These are phyloP conservation scores for Euglossa dilemma DNA, from an alignment of 1,140 invertebrate genomes.

Conservation along the genomic window DNA sequence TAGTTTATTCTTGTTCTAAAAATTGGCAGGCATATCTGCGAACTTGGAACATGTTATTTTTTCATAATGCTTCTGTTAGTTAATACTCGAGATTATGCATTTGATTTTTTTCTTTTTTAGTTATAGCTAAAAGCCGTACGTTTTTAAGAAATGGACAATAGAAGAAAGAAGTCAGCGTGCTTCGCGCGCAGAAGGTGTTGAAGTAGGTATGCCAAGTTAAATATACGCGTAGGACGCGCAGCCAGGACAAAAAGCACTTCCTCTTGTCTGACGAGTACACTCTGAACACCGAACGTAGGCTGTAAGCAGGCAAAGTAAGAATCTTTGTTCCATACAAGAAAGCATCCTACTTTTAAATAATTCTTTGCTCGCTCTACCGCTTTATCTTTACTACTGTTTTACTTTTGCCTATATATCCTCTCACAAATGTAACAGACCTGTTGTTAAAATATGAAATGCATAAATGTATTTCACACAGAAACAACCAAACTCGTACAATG, in stretches of 20 bases:
- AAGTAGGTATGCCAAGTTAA: conserved; percentile 66
- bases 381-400: not conserved
- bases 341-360: conserved; percentile 4
- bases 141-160: conserved; percentile 39
- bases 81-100: not conserved
- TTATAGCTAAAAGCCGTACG: not conserved
- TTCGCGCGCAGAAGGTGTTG: conserved; percentile 61
- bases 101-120: not conserved
- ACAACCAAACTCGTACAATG: not conserved
- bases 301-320: conserved; percentile 46
- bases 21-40: too few relatives aligned
- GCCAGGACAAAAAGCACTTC: conserved; percentile 64
- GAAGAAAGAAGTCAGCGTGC: conserved; percentile 35
- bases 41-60: not conserved
- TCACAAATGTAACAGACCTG: not conserved
- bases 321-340: conserved; percentile 40
- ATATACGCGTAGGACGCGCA: conserved; percentile 66
- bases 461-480: not conserved
- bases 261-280: conserved; percentile 59
- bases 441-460: not conserved
- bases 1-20: too few relatives aligned
- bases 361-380: not conserved
- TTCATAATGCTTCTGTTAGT: too few relatives aligned
- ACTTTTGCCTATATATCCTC: not conserved
- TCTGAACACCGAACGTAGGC: conserved; percentile 58